Evolutionary conservation across 1,140 invertebrate genomes (phyloP).

Genomic region (Rhyzopertha dominica): DNA sequence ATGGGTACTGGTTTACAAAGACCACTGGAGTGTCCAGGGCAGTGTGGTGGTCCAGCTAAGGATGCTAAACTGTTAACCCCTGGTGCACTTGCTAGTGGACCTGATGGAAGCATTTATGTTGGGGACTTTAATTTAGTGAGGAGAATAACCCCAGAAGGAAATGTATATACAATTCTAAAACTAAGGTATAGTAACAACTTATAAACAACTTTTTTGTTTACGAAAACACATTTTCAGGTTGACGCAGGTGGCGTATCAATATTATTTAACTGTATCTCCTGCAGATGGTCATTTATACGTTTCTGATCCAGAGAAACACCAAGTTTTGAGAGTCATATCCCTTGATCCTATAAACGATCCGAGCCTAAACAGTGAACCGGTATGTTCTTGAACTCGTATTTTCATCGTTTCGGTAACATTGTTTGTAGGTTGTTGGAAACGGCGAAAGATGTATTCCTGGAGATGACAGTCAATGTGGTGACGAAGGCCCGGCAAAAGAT

Average conservation of each 20-base stretch:
- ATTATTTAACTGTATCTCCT: conserved; percentile 91
- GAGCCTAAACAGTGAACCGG: conserved; percentile 75
- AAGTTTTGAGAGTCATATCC: conserved; percentile 70
- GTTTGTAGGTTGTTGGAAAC: conserved; percentile 73
- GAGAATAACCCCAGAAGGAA: conserved; percentile 85
- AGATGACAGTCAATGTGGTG: conserved; percentile 84
- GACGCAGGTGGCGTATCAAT: conserved; percentile 90
- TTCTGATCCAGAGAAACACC: conserved; percentile 90
- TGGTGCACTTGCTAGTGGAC: conserved; percentile 86
- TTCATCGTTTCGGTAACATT: conserved; percentile 1
- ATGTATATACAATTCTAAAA: conserved; percentile 88
- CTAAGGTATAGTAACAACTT: conserved; percentile 62
- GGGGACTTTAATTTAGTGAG: conserved; percentile 96
- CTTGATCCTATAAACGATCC: conserved; percentile 77
- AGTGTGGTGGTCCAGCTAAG: conserved; percentile 82
- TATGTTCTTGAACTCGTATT: conserved; percentile 24
- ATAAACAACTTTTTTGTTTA: conserved; percentile 1
- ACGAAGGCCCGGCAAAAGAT: conserved; percentile 81
- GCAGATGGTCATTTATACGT: conserved; percentile 93
- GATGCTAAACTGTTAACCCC: conserved; percentile 85
- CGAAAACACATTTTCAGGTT: conserved; percentile 69
- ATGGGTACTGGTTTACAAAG: conserved; percentile 91
- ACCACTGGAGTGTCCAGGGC: conserved; percentile 65
- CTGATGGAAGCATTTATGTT: conserved; percentile 94
- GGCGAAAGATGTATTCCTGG: conserved; percentile 95